Evolutionary conservation across 2,113 vertebrate genomes (phyloP), one percentile per base, ranked within the genome.

Genomic region (human): DNA sequence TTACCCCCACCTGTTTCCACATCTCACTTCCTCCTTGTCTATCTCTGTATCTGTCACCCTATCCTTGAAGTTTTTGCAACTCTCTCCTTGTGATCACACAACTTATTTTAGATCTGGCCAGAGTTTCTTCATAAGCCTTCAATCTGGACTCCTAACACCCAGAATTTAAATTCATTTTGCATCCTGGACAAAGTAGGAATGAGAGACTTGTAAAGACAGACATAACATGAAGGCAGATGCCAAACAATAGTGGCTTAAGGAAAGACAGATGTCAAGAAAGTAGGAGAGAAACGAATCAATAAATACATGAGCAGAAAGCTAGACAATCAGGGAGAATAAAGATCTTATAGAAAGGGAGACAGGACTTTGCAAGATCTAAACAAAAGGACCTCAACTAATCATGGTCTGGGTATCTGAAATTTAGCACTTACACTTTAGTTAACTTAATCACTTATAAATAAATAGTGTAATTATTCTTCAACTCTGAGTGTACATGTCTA

Each of bases 31-130:
- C 48, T 91, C 72, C 30, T 82, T 94, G 79, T 76, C 52, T 90
- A 6, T 81, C 93, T 94, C 40, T 48, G 12, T 79, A 85, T 95
- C 83, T 75, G 52, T 86, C 93, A 76, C 61, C 83, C 27, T 68
- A 68, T 72, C n/a, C 80, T 93, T 81, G 68, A 92, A 92, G 94
- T 35, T 76, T 96, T 93, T 94, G 66, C 64, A 85, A 90, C 79
- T 52, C 57, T 75, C 25, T 75, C 22, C 70, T 90, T 94, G 38
- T 94, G 89, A 97, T 93, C 96, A 92, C 75, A 97, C 50, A 86
- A 96, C 38, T 93, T 94, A 97, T 97, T 97, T 98, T 93, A 94
- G 91, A 94, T 92, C 57, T 96, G 38, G 73, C 75, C 90, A 97
- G 89, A 68, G 59, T 94, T 93, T 93, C 78, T 92, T 96, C 43